These are phyloP conservation scores for Agrotis segetum DNA, from an alignment of 2,888 invertebrate genomes.

Conservation along the genomic window DNA sequence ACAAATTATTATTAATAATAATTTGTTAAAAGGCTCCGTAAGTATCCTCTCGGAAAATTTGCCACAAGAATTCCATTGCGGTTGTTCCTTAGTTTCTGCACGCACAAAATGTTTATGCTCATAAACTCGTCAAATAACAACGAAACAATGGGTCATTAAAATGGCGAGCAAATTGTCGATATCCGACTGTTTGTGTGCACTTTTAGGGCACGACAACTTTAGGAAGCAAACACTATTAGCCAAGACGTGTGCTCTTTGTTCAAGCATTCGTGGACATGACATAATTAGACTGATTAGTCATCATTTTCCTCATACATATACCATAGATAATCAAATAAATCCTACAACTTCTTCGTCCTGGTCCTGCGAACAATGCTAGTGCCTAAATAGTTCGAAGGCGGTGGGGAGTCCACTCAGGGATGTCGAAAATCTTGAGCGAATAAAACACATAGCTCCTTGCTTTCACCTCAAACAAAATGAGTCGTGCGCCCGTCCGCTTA, in stretches of 20 bases:
- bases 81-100: conserved; percentile 20
- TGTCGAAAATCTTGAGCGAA: conserved; percentile 87
- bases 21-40: no score
- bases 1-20: not conserved
- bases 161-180: conserved; percentile 36
- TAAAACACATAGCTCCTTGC: conserved; percentile 87
- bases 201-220: conserved; percentile 64
- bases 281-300: conserved; percentile 65
- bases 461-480: conserved; percentile 89
- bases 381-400: conserved; percentile 68
- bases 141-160: conserved; percentile 57
- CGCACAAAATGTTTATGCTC: not conserved
- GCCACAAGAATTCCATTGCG: not conserved
- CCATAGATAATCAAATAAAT: conserved; percentile 53
- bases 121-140: conserved; percentile 38
- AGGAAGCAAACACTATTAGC: conserved; percentile 59
- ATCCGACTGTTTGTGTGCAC: conserved; percentile 42
- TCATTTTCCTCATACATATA: conserved; percentile 60
- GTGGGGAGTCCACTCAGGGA: conserved; percentile 84
- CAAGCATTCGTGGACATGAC: conserved; percentile 61
- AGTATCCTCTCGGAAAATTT: not conserved
- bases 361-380: conserved; percentile 68
- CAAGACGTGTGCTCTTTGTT: conserved; percentile 63
- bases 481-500: conserved; percentile 79
- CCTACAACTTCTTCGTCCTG: conserved; percentile 62